phyloP scores from a whole-genome alignment of 2,888 invertebrate genomes.

The Artemia sinica region DNA sequence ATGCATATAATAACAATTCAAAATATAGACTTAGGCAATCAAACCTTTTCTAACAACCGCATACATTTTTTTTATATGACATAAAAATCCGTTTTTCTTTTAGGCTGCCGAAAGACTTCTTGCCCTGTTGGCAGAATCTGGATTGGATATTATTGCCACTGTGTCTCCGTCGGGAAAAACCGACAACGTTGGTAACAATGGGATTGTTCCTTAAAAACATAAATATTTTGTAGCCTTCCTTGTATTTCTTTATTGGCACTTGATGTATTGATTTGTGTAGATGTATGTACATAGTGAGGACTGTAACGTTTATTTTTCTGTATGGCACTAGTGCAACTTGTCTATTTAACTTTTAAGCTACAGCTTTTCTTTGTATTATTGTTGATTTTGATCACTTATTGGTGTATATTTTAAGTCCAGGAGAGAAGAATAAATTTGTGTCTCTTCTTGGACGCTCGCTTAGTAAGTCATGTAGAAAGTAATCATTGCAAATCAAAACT shows the following conservation, averaged over 20 bases:
- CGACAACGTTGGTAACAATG: not conserved
- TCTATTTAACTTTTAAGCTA: no score
- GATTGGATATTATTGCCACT: not conserved
- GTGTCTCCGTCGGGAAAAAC: not conserved
- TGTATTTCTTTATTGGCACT: constrained; percentile 13
- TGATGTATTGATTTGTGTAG: not conserved
- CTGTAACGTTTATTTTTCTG: not conserved
- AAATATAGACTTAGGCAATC: no score
- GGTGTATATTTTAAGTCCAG: no score
- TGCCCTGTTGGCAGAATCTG: not conserved
- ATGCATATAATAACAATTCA: no score
- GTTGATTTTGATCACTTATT: no score
- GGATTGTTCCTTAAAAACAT: not conserved
- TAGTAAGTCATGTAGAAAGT: no score
- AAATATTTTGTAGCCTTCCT: not conserved
- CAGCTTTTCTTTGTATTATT: no score
- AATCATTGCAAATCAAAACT: no score
- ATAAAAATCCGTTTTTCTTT: not conserved
- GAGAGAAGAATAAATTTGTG: no score
- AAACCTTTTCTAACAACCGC: no score
- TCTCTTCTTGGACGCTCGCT: no score
- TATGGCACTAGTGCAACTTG: not conserved
- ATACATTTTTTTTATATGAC: no score
- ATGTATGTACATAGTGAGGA: constrained; percentile 5
- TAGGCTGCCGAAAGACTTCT: constrained; percentile 12